phyloP scores from a whole-genome alignment of 2,113 vertebrate species.

The Dendrocopos noguchii region DNA sequence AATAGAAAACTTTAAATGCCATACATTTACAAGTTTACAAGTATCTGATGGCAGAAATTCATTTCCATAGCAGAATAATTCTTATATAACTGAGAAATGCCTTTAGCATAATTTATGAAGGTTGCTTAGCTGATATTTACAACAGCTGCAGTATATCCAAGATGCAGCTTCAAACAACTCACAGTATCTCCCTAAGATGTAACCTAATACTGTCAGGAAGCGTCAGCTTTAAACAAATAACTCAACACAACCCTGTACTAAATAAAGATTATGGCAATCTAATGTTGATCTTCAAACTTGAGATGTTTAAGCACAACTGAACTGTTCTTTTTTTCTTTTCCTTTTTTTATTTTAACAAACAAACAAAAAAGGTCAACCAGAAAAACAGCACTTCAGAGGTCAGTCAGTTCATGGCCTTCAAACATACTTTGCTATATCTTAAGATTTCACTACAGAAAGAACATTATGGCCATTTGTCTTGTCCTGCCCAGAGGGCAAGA shows the following conservation, averaged over 20 bases:
- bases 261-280: slow-evolving; percentile 55
- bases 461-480: not conserved
- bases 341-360: not conserved
- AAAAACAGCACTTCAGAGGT: not conserved
- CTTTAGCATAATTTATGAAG: slow-evolving; percentile 55
- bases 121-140: slow-evolving; percentile 49
- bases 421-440: not conserved
- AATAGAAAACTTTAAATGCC: not conserved
- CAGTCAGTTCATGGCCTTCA: not conserved
- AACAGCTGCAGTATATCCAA: slow-evolving; percentile 47
- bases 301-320: slow-evolving; percentile 7
- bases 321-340: not conserved
- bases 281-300: slow-evolving; percentile 5
- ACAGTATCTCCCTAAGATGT: slow-evolving; percentile 23
- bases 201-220: slow-evolving; percentile 69
- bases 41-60: not conserved
- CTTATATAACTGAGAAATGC: slow-evolving; percentile 8
- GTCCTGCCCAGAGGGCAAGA: not conserved
- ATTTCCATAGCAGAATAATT: not conserved
- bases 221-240: slow-evolving; percentile 47
- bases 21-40: not conserved
- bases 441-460: not conserved
- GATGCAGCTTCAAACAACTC: slow-evolving; percentile 46
- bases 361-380: not conserved
- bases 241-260: slow-evolving; percentile 3